Evolutionary conservation across 2,113 vertebrate species (phyloP), one percentile per base, ranked within the genome.

Genomic region (Carassius auratus): DNA sequence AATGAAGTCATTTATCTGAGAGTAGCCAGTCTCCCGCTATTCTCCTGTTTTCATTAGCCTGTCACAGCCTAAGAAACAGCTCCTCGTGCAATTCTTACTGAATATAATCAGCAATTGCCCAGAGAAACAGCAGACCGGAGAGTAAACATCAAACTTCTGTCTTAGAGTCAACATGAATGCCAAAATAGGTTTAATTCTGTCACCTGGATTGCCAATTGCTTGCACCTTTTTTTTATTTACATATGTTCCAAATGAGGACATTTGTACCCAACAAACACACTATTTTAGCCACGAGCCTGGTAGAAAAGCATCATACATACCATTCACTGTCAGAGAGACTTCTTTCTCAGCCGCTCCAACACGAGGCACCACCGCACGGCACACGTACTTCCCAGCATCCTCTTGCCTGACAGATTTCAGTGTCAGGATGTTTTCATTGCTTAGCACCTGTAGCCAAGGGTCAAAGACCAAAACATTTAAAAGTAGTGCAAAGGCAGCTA

Each of bases 301-400:
- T 36, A 78, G 59, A n/a, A 61, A 2, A 71, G 33, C 2, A 26
- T 36, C 30, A 13, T 15, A 21, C 89, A 84, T 95, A 99, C 98
- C 98, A 1, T 99, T 99, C 90, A 99, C 98, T 0, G 97, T 99
- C 77, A 99, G 95, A 0, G 96, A 95, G 88, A 99, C 96, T 87
- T 99, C 98, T 90, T 98, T 95, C 86, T 99, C 97, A 0, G 97
- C 97, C 0, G 96, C 97, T 2, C 97, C 98, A 0, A 99, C 98
- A 1, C 97, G 96, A 0, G 97, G 97, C 14, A 99, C 98, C 83
- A 99, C 98, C 0, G 98, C 98, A 1, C 98, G 92, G 87, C 98
- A 99, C 50, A 99, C 97, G 0, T 99, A 99, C 90, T 99, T 98
- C 89, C 98, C 98, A 0, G 98, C 98, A 0, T 99, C 98, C 84